Percentiles rank a stretch among this genome's conserved stretches.
phyloP scores from a whole-genome alignment of 1,140 invertebrate genomes.

The Calliopsis andreniformis region DNA sequence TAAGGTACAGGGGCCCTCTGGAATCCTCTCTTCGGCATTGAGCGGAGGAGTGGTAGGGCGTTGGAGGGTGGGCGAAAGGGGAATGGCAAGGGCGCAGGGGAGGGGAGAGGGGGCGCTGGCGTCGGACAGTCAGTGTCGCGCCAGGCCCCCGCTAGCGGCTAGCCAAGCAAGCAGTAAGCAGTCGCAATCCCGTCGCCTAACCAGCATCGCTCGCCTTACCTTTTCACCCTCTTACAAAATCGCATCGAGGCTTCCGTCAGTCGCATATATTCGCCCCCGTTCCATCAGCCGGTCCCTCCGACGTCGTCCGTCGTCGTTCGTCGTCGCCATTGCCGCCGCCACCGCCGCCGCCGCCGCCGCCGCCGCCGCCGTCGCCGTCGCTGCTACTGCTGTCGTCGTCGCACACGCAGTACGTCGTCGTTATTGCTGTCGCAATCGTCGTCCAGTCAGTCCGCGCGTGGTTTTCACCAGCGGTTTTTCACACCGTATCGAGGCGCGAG shows the following conservation, averaged over 20 bases:
- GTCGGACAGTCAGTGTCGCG: conserved; percentile 76
- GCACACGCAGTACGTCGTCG: conserved; percentile 69
- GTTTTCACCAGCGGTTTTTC: conserved; percentile 52
- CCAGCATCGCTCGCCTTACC: conserved; percentile 79
- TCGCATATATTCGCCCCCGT: conserved; percentile 71
- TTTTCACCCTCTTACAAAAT: conserved; percentile 76
- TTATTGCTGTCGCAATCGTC: conserved; percentile 53
- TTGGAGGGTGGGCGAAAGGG: conserved; percentile 13
- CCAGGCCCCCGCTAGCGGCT: conserved; percentile 73
- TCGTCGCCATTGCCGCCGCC: conserved; percentile 56
- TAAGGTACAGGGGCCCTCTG: too few species aligned
- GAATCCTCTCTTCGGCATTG: too few species aligned
- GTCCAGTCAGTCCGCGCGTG: conserved; percentile 53
- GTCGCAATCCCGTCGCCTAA: conserved; percentile 80
- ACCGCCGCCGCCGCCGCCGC: conserved; percentile 14
- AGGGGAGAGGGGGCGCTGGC: conserved; percentile 70
- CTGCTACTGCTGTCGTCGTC: conserved; percentile 60
- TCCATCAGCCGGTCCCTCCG: conserved; percentile 60
- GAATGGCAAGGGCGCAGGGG: conserved; percentile 18
- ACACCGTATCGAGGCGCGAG: conserved; percentile 45
- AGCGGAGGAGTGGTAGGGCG: neutral
- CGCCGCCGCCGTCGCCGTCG: conserved; percentile 38
- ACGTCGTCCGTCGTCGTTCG: conserved; percentile 55
- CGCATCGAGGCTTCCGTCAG: conserved; percentile 77
- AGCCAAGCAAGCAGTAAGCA: conserved; percentile 73